Percentiles rank a stretch among this genome's conserved stretches.
Evolutionary conservation across 2,113 vertebrate species (phyloP).

Genomic region (Egretta garzetta): DNA sequence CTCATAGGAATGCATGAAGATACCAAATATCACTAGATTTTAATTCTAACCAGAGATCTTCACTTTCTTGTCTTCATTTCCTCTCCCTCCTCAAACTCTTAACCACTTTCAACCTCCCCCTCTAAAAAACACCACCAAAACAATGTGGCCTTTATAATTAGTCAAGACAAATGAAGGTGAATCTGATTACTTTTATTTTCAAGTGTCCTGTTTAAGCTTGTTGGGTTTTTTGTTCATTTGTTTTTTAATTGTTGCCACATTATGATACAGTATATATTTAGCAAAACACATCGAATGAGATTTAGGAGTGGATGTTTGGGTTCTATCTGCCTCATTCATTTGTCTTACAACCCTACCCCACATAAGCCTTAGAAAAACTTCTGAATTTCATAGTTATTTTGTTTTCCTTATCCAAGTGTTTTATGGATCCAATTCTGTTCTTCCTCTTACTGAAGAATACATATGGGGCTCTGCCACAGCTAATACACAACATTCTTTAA

Average conservation of each 20-base stretch:
- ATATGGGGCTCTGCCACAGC: fast-evolving
- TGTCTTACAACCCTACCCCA: fast-evolving
- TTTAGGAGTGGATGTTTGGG: background rate
- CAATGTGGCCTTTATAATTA: fast-evolving
- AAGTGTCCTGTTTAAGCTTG: background rate
- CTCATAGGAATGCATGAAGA: fast-evolving
- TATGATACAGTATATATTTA: background rate
- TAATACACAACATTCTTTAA: background rate
- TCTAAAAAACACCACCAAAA: background rate
- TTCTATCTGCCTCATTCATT: background rate
- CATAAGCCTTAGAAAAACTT: background rate
- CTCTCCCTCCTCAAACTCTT: background rate
- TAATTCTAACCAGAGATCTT: background rate
- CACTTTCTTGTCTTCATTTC: background rate
- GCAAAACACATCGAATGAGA: background rate
- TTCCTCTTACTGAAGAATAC: background rate
- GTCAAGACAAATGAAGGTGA: background rate
- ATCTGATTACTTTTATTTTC: background rate
- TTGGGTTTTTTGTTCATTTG: fast-evolving
- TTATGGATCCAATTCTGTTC: background rate
- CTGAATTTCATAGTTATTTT: background rate
- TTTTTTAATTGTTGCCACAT: background rate
- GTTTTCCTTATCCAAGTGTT: background rate
- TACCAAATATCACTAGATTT: background rate
- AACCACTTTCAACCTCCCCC: background rate